Base-by-base conservation (phyloP, 1,140 invertebrate genomes). In the Catajapyx aquilonaris region DNA sequence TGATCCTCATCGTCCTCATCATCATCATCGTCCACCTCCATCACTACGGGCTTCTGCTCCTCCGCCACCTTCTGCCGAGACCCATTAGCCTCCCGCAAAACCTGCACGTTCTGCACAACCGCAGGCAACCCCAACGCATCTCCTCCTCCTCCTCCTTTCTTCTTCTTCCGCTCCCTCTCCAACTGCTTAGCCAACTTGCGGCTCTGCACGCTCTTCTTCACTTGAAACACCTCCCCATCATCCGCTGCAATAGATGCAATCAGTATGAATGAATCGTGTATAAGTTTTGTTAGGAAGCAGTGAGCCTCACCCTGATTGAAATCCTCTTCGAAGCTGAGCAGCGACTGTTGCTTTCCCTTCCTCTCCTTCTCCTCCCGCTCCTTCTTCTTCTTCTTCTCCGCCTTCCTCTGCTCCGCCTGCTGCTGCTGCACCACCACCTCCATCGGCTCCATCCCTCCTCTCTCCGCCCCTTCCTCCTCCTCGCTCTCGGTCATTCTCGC, bases 121-220 rank as follows among this genome's bases (percentile, higher is more conserved):
- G n/a, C n/a, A n/a, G n/a, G n/a, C n/a, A n/a, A n/a, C n/a, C n/a
- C n/a, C n/a, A n/a, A n/a, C n/a, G n/a, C n/a, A n/a, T n/a, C n/a
- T n/a, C n/a, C 9, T 38, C 21, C n/a, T 51, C 66, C 66, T 56
- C 70, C 71, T 54, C 75, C 71, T 52, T 71, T 73, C 35, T 64
- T 61, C 42, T 61, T 56, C 52, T 64, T 67, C 50, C 62, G 61
- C 50, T 86, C 81, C 56, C 78, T 81, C 53, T 90, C 81, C 47
- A 83, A 59, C 47, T 81, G 72, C 52, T 81, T 83, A 56, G 80
- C 76, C 35, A 93, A 68, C 56, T 81, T 76, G 56, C 86, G 81
- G 58, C 85, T 90, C 45, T 90, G 80, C 10, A 78, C 84, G 7
- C 87, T 91, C 59, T 93, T 93, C 56, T 87, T 91, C 22, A 93